These are phyloP conservation scores for Vanessa atalanta DNA, from an alignment of 1,140 invertebrate species.

Conservation along the genomic window DNA sequence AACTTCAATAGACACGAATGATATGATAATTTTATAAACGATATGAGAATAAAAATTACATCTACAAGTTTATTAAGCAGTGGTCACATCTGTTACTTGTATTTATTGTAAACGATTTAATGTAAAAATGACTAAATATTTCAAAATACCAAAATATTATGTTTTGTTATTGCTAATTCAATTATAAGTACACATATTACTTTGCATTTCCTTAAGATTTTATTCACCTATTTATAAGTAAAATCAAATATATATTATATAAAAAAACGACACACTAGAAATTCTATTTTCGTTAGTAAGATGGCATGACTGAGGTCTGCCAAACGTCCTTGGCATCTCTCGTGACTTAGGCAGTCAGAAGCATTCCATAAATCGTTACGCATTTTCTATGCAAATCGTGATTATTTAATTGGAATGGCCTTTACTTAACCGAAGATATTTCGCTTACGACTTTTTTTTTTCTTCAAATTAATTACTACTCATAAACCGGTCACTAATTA, in stretches of 20 bases:
- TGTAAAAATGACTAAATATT: no score
- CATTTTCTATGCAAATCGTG: conserved; percentile 58
- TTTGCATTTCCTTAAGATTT: no score
- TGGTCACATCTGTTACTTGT: no score
- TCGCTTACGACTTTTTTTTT: conserved; percentile 13
- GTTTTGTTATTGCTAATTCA: no score
- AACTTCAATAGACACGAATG: neutral
- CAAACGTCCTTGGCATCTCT: conserved; percentile 7
- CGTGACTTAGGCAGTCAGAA: conserved; percentile 11
- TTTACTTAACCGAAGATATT: conserved; percentile 34
- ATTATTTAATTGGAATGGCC: conserved; percentile 55
- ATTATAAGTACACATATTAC: no score
- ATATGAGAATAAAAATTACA: no score
- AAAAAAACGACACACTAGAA: neutral
- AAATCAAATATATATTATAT: no score
- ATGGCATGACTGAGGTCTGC: neutral
- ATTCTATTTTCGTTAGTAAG: neutral
- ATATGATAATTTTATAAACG: neutral
- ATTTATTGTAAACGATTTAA: no score
- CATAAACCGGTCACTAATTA: conserved; percentile 45
- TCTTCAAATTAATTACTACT: conserved; percentile 15
- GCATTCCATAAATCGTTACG: conserved; percentile 10
- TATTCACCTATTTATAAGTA: neutral
- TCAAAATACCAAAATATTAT: no score
- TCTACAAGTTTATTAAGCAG: no score